Percentiles rank a stretch among this genome's conserved stretches.
Evolutionary conservation across 2,888 invertebrate species (phyloP).

Genomic region (Stenotaenia linearis): DNA sequence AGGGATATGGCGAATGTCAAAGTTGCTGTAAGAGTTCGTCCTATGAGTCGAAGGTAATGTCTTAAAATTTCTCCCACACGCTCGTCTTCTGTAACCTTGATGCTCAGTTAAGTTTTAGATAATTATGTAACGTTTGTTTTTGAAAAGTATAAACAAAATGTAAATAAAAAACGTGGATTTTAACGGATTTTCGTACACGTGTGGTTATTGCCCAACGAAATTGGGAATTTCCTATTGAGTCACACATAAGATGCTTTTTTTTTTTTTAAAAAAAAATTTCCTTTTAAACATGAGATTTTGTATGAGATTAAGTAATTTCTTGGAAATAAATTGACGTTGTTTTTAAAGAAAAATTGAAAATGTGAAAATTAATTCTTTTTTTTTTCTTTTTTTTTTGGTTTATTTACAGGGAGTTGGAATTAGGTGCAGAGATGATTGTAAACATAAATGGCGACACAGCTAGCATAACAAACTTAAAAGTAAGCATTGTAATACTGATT

Average conservation of each 20-base stretch:
- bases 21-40: conserved; percentile 3
- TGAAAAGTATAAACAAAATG: neutral
- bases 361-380: neutral
- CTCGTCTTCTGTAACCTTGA: conserved; percentile 19
- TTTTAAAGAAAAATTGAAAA: too few relatives aligned
- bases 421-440: neutral
- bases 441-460: conserved; percentile 1
- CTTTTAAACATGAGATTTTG: too few relatives aligned
- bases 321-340: too few relatives aligned
- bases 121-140: neutral
- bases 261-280: neutral
- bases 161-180: neutral
- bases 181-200: neutral
- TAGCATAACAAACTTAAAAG: neutral
- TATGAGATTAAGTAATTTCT: too few relatives aligned
- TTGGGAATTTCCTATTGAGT: conserved; percentile 10
- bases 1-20: neutral
- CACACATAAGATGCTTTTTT: neutral
- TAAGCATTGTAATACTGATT: too few relatives aligned
- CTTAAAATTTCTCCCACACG: conserved; percentile 12
- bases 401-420: neutral
- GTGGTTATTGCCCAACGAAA: neutral
- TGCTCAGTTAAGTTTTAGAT: neutral
- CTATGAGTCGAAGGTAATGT: conserved; percentile 11
- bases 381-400: too few relatives aligned